Percentiles rank a stretch among this genome's conserved stretches.
Evolutionary conservation across 1,140 invertebrate genomes (phyloP).

Genomic region (Lethocerus indicus): DNA sequence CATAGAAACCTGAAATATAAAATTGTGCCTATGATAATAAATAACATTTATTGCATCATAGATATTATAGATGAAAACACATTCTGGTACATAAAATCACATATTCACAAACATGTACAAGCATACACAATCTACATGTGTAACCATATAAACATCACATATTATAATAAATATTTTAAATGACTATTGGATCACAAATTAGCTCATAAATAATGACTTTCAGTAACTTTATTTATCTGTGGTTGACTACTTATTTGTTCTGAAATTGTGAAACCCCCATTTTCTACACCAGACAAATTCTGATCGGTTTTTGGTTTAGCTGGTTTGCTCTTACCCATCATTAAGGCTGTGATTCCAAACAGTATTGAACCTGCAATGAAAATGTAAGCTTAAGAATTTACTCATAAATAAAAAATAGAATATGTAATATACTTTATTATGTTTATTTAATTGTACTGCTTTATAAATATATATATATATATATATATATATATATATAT

Average conservation of each 20-base stretch:
- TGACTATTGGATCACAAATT: slow-evolving; percentile 19
- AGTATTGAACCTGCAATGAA: slow-evolving; percentile 20
- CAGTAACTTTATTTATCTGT: slow-evolving; percentile 9
- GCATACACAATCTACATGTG: no score
- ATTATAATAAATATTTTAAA: no score
- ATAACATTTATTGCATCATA: no score
- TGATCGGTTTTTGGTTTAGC: slow-evolving; percentile 12
- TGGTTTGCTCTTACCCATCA: slow-evolving; percentile 17
- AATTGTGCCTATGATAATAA: no score
- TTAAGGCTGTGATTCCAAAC: slow-evolving; percentile 18
- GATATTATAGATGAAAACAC: no score
- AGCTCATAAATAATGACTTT: slow-evolving; percentile 17
- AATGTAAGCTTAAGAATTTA: background rate
- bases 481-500: background rate
- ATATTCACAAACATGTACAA: no score
- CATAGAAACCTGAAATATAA: no score
- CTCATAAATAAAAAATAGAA: slow-evolving; percentile 1
- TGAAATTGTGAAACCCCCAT: slow-evolving; percentile 17
- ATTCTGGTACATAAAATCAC: no score
- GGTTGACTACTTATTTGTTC: slow-evolving; percentile 15
- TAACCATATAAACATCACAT: no score
- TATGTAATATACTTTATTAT: no score
- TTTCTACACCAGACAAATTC: slow-evolving; percentile 18
- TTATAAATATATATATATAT: background rate
- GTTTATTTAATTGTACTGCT: no score